Evolutionary conservation across 2,888 invertebrate species (phyloP), one percentile per base, ranked within the genome.

Genomic region (Carpatolechia fugitivella): DNA sequence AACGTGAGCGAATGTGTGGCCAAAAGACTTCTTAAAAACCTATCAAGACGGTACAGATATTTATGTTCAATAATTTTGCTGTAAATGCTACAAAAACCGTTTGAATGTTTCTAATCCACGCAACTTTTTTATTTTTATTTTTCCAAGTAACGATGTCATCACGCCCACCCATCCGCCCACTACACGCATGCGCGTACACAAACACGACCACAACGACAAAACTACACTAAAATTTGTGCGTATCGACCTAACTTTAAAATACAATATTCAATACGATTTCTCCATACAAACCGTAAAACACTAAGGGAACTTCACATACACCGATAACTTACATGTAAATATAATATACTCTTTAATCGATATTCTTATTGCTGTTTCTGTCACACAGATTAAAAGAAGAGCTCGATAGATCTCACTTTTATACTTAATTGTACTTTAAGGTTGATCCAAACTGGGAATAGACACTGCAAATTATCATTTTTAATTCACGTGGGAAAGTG

Each of bases 141-240:
- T 33, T 11, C 8, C 33, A 20, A 2, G 24, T 2, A 13, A 44
- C 1, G n/a, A 4, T 10, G 41, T n/a, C 10, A 41, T 11, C 24
- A 18, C 47, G 29, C 18, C 49, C 35, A 50, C 50, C 30, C 41
- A 62, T 57, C 62, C 61, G 56, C 54, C 57, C 59, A 29, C 64
- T 57, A 61, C 11, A 64, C 62, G 29, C 55, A 56, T 56, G 53
- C 63, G 65, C 56, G 60, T 64, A 69, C 71, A 72, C 65, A 65
- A 72, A 58, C 66, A 61, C 66, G 60, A 70, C 76, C 72, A 75
- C 66, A 61, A 61, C 69, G 74, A 74, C 65, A 50, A 20, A 38
- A 74, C 87, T 89, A 87, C 82, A 76, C 81, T 86, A 87, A 78
- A 74, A 79, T 86, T 89, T 89, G 89, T 89, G 89, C 89, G 89